A percentile compares a stretch with the other conserved stretches of the same genome.
These are phyloP conservation scores for Beris chalybata DNA, from an alignment of 2,888 invertebrate genomes.

Conservation along the genomic window DNA sequence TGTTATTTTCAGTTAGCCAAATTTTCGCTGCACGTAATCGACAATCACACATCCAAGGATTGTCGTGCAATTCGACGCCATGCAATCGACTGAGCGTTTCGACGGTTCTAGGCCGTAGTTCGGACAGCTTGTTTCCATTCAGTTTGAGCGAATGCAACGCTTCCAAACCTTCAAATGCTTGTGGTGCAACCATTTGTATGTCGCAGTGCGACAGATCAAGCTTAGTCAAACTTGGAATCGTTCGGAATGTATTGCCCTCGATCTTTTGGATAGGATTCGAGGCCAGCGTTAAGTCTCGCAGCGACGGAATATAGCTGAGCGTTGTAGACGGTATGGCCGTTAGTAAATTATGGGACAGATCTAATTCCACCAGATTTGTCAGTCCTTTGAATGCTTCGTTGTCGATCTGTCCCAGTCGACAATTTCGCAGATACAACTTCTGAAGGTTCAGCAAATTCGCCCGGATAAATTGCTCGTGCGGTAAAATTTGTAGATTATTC, in stretches of 20 bases:
- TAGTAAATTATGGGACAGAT: conserved; percentile 81
- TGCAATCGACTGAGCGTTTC: conserved; percentile 73
- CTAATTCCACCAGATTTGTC: conserved; percentile 87
- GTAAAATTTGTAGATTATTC: conserved; percentile 82
- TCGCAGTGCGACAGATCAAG: conserved; percentile 83
- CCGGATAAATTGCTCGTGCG: conserved; percentile 78
- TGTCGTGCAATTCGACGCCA: conserved; percentile 81
- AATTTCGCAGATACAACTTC: conserved; percentile 79
- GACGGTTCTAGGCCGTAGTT: conserved; percentile 71
- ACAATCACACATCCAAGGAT: conserved; percentile 89
- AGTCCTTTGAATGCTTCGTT: conserved; percentile 81
- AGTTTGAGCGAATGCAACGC: conserved; percentile 77
- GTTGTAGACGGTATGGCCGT: conserved; percentile 78
- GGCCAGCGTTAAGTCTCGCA: conserved; percentile 78
- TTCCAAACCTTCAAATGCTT: conserved; percentile 76
- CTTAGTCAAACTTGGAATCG: conserved; percentile 76
- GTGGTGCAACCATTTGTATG: conserved; percentile 74
- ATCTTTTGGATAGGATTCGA: conserved; percentile 82
- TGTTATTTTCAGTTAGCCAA: conserved; percentile 78
- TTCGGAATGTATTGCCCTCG: conserved; percentile 72
- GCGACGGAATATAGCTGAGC: conserved; percentile 76
- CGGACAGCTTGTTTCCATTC: conserved; percentile 77
- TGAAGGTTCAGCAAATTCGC: conserved; percentile 84
- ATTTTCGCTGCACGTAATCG: conserved; percentile 77
- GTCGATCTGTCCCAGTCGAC: conserved; percentile 84